Base-by-base conservation (phyloP, 2,113 vertebrate genomes). In the Campylorhamphus procurvoides region DNA sequence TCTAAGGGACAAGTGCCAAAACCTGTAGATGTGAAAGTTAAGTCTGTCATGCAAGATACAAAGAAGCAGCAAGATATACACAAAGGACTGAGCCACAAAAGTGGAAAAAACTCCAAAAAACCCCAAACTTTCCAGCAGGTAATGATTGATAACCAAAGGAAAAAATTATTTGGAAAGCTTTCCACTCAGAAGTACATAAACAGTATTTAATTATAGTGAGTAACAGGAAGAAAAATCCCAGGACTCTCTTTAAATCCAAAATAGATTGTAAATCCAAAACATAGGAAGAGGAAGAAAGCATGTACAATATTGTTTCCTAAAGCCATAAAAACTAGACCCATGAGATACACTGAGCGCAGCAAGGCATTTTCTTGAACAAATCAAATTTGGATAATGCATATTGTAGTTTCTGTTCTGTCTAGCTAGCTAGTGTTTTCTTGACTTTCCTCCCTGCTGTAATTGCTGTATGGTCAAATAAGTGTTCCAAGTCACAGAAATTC, bases 181-280 rank as follows among this genome's bases (percentile, higher is more conserved):
- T 93, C 80, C 33, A 91, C 29, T 87, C 49, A 66, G 53, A 78
- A 84, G 49, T 76, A 69, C 52, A 87, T 89, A 78, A 87, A 62
- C 53, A 84, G n/a, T 67, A 74, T 95, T 90, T 88, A 79, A 76
- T 93, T 66, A 82, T 46, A 44, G 31, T 89, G 80, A 96, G 53
- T 83, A 95, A 96, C 72, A 95, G 94, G 95, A 95, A 96, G 84
- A 93, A 92, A 96, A 95, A 85, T 89, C 90, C 69, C 92, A 93
- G 5, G 73, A 63, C 76, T 56, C 89, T 94, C 92, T 84, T 92
- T 82, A 91, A 86, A 94, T 78, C 76, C 84, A 95, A 84, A 96
- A 87, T 39, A 79, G 56, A 49, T 47, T 93, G 40, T 68, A 93
- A 97, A 91, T 91, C 85, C 50, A 78, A 87, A 77, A 85, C 78